phyloP scores from a whole-genome alignment of 2,888 invertebrate species.

The Tenthredo notha region DNA sequence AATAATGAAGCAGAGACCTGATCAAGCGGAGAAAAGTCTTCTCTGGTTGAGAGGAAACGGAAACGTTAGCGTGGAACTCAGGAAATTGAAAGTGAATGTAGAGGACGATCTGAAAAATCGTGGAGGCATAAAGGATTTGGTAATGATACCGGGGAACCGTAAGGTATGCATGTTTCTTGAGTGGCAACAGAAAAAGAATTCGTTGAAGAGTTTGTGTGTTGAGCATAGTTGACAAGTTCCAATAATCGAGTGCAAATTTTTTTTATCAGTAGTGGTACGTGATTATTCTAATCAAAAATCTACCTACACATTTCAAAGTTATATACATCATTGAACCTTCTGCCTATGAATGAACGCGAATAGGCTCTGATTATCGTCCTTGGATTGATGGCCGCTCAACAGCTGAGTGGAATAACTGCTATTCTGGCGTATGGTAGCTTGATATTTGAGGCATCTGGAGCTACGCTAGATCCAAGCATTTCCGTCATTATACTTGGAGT shows the following conservation, averaged over 20 bases:
- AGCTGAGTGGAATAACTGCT: conserved; percentile 54
- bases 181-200: neutral
- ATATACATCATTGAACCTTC: neutral
- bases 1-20: conserved; percentile 58
- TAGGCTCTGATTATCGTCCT: conserved; percentile 52
- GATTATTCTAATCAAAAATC: no score
- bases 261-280: no score
- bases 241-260: no score
- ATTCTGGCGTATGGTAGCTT: conserved; percentile 32
- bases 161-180: conserved; percentile 28
- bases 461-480: neutral
- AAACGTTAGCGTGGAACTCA: conserved; percentile 68
- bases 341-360: neutral
- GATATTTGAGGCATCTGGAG: conserved; percentile 5
- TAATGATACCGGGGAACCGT: conserved; percentile 44
- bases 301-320: no score
- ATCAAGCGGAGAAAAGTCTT: conserved; percentile 65
- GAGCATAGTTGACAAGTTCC: no score
- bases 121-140: conserved; percentile 53
- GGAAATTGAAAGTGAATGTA: conserved; percentile 65
- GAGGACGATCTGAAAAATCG: conserved; percentile 69
- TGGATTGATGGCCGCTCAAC: conserved; percentile 57
- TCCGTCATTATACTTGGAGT: conserved; percentile 49
- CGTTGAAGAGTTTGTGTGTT: no score
- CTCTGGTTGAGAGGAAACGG: conserved; percentile 63